Evolutionary conservation across 2,888 invertebrate genomes (phyloP), one percentile per base, ranked within the genome.

Genomic region (Oxystoma pomonae): DNA sequence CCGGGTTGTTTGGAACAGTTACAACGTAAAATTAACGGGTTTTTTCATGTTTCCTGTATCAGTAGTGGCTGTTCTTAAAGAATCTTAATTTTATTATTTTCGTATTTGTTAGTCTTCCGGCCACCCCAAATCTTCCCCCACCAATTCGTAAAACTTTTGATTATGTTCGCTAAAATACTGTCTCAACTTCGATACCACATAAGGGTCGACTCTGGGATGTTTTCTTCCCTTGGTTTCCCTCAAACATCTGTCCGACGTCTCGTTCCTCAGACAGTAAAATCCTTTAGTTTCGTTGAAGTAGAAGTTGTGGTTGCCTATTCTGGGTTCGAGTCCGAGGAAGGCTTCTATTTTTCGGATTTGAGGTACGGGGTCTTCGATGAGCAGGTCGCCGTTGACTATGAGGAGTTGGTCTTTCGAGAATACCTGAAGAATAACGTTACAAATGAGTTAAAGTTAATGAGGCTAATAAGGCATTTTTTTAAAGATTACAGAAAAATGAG

Each of bases 281-380:
- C 98, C 96, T 81, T 97, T 96, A 16, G 95, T 96, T 81, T 91
- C 90, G 82, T 99, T 98, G 83, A 95, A 98, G 82, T 96, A 96
- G 81, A 98, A 94, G 81, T 96, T 94, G 78, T 92, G 91, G 73
- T 89, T 86, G 61, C 89, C 89, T 69, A 94, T 89, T 58, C 85
- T 82, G 67, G 85, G 83, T 63, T 84, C 84, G 67, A 94, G 81
- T 68, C 91, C 91, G 52, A 97, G 86, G 78, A 97, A 97, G 65
- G 86, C 85, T 80, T 97, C 96, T 72, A 96, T 93, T 71, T 90
- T 87, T 72, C 90, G 87, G 58, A 97, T 81, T 79, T 96, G 94
- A 0, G 91, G 89, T 59, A 94, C 89, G 0, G 96, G 96, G 77
- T 96, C 93, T 74, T 91, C 91, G 73, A 96, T 93, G 66, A 97